A percentile compares a stretch with the other conserved stretches of the same genome.
Conservation (phyloP, 2,113 vertebrate species). For the Himantopus leucocephalus region DNA sequence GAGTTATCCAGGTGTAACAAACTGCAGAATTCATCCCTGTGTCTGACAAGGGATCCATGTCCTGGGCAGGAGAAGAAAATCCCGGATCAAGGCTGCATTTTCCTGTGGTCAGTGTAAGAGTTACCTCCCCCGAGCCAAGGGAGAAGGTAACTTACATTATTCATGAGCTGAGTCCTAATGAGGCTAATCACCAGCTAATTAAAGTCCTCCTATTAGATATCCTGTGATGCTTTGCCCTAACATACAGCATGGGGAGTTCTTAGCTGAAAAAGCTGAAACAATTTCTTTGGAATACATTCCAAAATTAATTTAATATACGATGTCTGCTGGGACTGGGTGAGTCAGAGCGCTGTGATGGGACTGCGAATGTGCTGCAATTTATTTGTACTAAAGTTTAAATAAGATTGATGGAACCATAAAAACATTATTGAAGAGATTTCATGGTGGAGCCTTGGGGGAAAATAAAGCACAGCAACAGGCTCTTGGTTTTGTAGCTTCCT, state of each 20-base stretch:
- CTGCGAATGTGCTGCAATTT: slow-evolving; percentile 42
- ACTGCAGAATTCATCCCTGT: background rate
- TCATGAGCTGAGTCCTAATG: background rate
- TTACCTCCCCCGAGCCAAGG: background rate
- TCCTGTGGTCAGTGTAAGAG: background rate
- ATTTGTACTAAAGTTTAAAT: slow-evolving; percentile 54
- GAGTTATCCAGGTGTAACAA: background rate
- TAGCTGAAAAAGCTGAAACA: slow-evolving; percentile 47
- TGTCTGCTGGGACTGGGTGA: slow-evolving; percentile 63
- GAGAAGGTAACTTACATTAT: background rate
- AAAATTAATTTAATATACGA: slow-evolving; percentile 59
- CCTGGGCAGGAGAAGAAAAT: background rate
- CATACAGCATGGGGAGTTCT: background rate
- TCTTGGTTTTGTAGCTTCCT: background rate
- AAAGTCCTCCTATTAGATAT: background rate
- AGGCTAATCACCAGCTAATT: slow-evolving; percentile 17
- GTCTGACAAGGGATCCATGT: background rate
- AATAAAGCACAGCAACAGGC: background rate
- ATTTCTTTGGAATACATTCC: slow-evolving; percentile 48
- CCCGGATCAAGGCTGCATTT: background rate
- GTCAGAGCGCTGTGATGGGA: slow-evolving; percentile 60
- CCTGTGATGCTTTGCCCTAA: background rate
- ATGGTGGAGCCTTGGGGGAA: background rate
- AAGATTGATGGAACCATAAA: slow-evolving; percentile 64
- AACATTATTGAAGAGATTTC: slow-evolving; percentile 5